Evolutionary conservation across 1,140 invertebrate genomes (phyloP).

Genomic region (Drosophila sp.): DNA sequence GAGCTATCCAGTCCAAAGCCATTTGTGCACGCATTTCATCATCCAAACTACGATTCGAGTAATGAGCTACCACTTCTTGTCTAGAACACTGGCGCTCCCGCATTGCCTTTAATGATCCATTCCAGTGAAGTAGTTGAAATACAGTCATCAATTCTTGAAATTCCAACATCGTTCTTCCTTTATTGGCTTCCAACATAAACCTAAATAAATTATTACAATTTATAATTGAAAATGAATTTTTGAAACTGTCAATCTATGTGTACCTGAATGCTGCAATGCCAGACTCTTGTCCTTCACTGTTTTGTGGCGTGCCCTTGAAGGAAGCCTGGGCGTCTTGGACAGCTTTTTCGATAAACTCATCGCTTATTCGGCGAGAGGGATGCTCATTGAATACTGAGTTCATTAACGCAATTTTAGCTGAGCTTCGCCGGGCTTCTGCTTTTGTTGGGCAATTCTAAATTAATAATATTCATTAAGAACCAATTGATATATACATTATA

Average conservation of each 20-base stretch:
- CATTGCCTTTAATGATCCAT: conserved; percentile 96
- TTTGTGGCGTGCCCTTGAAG: conserved; percentile 85
- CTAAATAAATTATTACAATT: conserved; percentile 58
- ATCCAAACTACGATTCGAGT: conserved; percentile 94
- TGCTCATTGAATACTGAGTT: conserved; percentile 99
- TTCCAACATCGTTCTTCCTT: conserved; percentile 96
- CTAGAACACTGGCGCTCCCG: conserved; percentile 96
- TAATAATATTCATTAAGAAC: background rate
- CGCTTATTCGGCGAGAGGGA: conserved; percentile 95
- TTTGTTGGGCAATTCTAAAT: conserved; percentile 95
- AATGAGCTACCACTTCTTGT: conserved; percentile 97
- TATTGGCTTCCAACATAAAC: conserved; percentile 97
- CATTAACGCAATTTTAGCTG: conserved; percentile 97
- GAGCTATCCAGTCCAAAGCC: conserved; percentile 97
- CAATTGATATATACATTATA: background rate
- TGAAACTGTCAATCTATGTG: background rate
- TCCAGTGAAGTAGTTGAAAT: conserved; percentile 97
- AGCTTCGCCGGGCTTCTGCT: conserved; percentile 95
- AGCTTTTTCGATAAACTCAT: conserved; percentile 97
- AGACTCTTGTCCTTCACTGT: conserved; percentile 91
- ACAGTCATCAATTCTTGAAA: conserved; percentile 99
- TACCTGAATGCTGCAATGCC: conserved; percentile 95
- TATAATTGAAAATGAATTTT: background rate
- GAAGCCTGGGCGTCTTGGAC: conserved; percentile 92
- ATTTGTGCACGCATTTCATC: conserved; percentile 98